These are phyloP conservation scores for Bujurquina vittata DNA, from an alignment of 2,113 vertebrate genomes.

Conservation along the genomic window DNA sequence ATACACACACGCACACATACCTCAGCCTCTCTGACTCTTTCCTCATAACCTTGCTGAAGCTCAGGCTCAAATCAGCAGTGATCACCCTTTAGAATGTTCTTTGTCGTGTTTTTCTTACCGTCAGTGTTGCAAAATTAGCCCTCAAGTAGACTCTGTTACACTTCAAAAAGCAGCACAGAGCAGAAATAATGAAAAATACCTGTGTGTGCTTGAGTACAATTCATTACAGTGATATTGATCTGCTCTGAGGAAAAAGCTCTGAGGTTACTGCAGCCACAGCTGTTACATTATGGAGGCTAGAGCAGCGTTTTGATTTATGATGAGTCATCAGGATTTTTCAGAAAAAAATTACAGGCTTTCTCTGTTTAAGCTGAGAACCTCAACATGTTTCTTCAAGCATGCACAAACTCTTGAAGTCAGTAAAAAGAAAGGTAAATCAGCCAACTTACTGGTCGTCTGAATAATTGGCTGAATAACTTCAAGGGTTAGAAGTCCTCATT, in stretches of 20 bases:
- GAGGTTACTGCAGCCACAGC: slow-evolving; percentile 39
- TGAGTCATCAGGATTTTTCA: slow-evolving; percentile 52
- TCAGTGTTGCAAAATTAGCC: slow-evolving; percentile 54
- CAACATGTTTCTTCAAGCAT: not conserved
- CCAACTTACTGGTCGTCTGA: not conserved
- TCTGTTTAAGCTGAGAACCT: not conserved
- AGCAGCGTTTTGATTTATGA: slow-evolving; percentile 52
- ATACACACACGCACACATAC: not conserved
- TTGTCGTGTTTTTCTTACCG: slow-evolving; percentile 40
- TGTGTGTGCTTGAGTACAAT: slow-evolving; percentile 54
- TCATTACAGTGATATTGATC: slow-evolving; percentile 72
- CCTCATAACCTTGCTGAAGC: slow-evolving; percentile 35
- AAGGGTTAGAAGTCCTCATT: not conserved
- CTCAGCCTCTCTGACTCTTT: slow-evolving; percentile 1
- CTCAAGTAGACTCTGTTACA: slow-evolving; percentile 44
- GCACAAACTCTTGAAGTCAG: not conserved
- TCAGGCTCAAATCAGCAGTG: slow-evolving; percentile 33
- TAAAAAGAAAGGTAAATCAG: not conserved
- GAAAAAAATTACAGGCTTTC: not conserved
- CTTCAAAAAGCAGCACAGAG: slow-evolving; percentile 50
- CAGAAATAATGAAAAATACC: slow-evolving; percentile 65
- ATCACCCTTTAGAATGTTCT: slow-evolving; percentile 42
- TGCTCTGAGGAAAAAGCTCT: slow-evolving; percentile 53
- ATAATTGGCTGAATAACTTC: not conserved
- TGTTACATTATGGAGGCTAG: slow-evolving; percentile 57